Base-by-base conservation (phyloP, 37 sponge, comb jelly and placozoan species). In the Cladorhizidae sp. region DNA sequence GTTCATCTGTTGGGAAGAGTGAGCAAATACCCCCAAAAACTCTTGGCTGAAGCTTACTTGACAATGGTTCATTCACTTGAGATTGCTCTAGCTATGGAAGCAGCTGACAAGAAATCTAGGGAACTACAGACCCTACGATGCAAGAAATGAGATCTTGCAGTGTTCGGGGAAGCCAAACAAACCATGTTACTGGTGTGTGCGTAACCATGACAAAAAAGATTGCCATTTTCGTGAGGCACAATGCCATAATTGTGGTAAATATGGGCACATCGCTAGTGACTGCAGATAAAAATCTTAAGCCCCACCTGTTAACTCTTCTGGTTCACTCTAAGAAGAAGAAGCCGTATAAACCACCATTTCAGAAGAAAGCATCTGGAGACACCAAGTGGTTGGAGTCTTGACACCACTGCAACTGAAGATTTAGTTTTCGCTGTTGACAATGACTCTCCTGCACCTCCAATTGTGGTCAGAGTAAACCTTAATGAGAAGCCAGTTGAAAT, bases 1-100 rank as follows among this genome's bases (percentile, higher is more conserved):
- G 43, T 31, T 62, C 17, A 63, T 76, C 1, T 76, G 85, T 56
- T 77, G 85, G 21, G 22, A 55, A 5, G 35, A 39, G n/a, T n/a
- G 26, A 54, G 58, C 20, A 57, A 26, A 77, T 67, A 9, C n/a
- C 85, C 76, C 35, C 70, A 63, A 0, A 68, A 77, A 0, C 58
- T 84, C 17, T 76, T 84, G 29, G 36, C 78, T 18, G 78, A 84
- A 40, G 14, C 72, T 2, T 59, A 76, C 17, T 57, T 84, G 21
- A 77, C 70, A 1, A 50, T 77, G 26, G 59, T 69, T 8, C 75
- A 77, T 52, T 76, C 76, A 28, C 28, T 76, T 39, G 78, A 84
- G 50, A 22, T 84, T 17, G 57, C 85, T 8, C 59, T 69, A 68
- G 85, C 77, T 23, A 40, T 67, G 50, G 85, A 84, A 35, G 70